Conservation (phyloP, 2,888 invertebrate species). For the Monochamus alternatus region DNA sequence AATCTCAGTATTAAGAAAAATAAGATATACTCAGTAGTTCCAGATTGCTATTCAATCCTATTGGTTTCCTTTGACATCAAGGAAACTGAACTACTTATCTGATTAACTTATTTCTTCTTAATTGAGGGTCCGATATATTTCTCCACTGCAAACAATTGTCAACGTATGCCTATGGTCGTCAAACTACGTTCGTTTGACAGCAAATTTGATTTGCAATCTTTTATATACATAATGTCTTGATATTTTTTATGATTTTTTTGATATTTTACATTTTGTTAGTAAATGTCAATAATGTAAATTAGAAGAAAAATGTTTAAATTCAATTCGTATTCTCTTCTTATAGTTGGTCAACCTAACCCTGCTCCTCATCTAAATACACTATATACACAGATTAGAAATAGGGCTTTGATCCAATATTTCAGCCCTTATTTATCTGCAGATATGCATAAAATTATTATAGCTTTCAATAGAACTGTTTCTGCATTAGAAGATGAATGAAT, state of each 20-base stretch:
- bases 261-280: too few species aligned
- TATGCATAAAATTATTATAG: constrained; percentile 95
- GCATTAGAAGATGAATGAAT: constrained; percentile 97
- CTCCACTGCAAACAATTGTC: not conserved
- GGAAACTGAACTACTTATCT: not conserved
- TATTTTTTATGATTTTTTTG: too few species aligned
- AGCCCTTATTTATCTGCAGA: constrained; percentile 98
- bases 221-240: too few species aligned
- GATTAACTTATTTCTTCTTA: not conserved
- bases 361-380: constrained; percentile 94
- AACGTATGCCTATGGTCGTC: not conserved
- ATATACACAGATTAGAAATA: constrained; percentile 95
- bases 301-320: too few species aligned
- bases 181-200: too few species aligned
- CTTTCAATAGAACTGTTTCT: constrained; percentile 93
- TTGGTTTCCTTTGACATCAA: too few species aligned
- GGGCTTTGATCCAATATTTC: constrained; percentile 92
- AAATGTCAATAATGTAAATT: too few species aligned
- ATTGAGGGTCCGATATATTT: not conserved
- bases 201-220: too few species aligned
- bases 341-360: constrained; percentile 76
- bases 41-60: too few species aligned
- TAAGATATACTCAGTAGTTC: too few species aligned
- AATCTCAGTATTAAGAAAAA: too few species aligned
- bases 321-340: too few species aligned